Evolutionary conservation across 2,113 vertebrate species (phyloP), one percentile per base, ranked within the genome.

Genomic region (Mormyrus lacerda): DNA sequence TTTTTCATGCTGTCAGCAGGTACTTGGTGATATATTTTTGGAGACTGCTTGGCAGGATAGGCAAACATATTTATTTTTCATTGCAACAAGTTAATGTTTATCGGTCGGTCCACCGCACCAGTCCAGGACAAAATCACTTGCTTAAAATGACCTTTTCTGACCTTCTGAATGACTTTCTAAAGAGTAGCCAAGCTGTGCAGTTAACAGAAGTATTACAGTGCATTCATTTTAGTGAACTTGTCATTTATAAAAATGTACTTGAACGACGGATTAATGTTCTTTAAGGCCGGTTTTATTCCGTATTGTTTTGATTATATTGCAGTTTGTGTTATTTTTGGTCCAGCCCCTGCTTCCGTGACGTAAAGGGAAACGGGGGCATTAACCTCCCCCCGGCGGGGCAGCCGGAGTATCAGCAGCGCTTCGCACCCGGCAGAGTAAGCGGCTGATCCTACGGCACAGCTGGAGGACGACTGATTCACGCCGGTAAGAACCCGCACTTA

Each of bases 251-350:
- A 76, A 79, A 42, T 42, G 73, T 79, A 17, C 15, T 39, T 19
- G 73, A 79, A 42, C 73, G 17, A 27, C 73, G 31, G 31, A 79
- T 79, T 39, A 79, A 79, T 42, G 73, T 19, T 79, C n/a, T 27
- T 85, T 5, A n/a, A 47, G 45, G 44, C n/a, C 7, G 82, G 44
- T 48, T 85, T 50, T 50, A 48, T 50, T 85, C 83, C 83, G 19
- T 47, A 47, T 85, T 85, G 44, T 48, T 85, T 85, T 85, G 24
- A 48, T 85, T 85, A 50, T 48, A 50, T n/a, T 85, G 24, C 83
- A 47, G 15, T 44, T 83, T 83, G 79, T 83, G 79, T 85, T 86
- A 51, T 86, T 86, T 39, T 53, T 53, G 85, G 48, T 53, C 85
- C 27, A 53, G 85, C 48, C 85, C 50, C 85, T 35, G 85, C 48